Base-by-base conservation (phyloP, 2,888 invertebrate genomes). In the Drosophila macrothrix region DNA sequence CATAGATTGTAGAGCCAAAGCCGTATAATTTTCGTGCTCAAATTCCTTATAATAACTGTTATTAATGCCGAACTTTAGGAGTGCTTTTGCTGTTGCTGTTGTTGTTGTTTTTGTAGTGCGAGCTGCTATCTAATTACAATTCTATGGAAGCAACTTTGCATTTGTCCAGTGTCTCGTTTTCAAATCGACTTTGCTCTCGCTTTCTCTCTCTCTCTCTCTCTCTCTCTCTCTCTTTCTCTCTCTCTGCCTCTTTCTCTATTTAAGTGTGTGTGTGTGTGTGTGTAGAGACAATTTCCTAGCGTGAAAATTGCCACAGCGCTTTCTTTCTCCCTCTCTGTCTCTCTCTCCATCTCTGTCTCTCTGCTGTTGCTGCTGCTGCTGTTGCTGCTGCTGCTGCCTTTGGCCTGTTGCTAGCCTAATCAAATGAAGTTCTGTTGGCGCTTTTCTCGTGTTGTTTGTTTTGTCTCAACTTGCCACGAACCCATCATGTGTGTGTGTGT, bases 401-500 rank as follows among this genome's bases (percentile, higher is more conserved):
- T n/a, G n/a, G 46, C 53, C 68, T 58, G 61, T 70, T 76, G 70
- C 55, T 43, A 62, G 59, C 46, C 28, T 69, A 76, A 76, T 63
- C 73, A 75, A 89, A 69, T 83, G 78, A 73, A 84, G 90, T 89
- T 84, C 67, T 73, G 61, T 83, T 41, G 58, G 53, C 64, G 76
- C 62, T 58, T 64, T 69, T 80, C 66, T 61, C 31, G 29, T 70
- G 64, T 67, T 88, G 85, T 88, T 90, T 88, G 74, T 67, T 81
- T 78, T 76, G 76, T 77, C 78, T 90, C 73, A 78, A 67, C 83
- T 77, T 88, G 85, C 85, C 80, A 85, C 82, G 76, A 71, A 68
- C 67, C 65, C 39, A 39, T 10, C 46, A n/a, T 33, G 39, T 29
- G 7, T 29, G 29, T 29, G 29, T 29, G 39, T 52, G 56, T 58